Conservation (phyloP, 2,797 vertebrate species). For the Danio jaintianensis region DNA sequence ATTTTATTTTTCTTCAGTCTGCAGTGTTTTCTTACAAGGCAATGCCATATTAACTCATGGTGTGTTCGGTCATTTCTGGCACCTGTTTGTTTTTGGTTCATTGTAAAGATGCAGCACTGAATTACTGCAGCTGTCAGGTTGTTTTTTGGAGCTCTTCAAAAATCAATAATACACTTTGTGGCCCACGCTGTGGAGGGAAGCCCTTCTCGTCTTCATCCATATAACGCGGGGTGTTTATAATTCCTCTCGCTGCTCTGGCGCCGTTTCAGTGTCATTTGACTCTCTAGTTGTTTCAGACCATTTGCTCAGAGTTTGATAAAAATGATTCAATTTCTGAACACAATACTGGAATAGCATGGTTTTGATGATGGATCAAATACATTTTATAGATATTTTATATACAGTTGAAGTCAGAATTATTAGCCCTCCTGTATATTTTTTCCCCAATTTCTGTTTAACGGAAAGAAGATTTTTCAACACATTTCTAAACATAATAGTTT, state of each 20-base stretch:
- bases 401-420: too few relatives aligned
- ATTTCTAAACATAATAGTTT: too few relatives aligned
- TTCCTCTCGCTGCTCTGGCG: conserved; percentile 17
- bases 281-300: neutral
- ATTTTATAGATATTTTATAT: too few relatives aligned
- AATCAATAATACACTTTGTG: conserved; percentile 40
- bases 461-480: too few relatives aligned
- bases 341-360: neutral
- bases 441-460: too few relatives aligned
- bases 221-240: conserved; percentile 30
- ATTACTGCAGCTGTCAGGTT: conserved; percentile 29
- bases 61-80: conserved; percentile 27
- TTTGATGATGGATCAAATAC: neutral
- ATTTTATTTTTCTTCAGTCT: conserved; percentile 1
- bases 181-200: conserved; percentile 6
- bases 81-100: conserved; percentile 14
- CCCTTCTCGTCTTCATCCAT: conserved; percentile 1
- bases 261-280: conserved; percentile 43
- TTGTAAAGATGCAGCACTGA: conserved; percentile 19
- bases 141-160: conserved; percentile 47
- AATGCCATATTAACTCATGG: conserved; percentile 6
- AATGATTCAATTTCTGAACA: neutral
- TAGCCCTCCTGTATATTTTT: too few relatives aligned
- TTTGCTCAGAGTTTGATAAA: neutral
- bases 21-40: conserved; percentile 28